Percentiles rank a stretch among this genome's conserved stretches.
These are phyloP conservation scores for Phrynosoma blainvillii DNA, from an alignment of 2,113 vertebrate species.

Conservation along the genomic window DNA sequence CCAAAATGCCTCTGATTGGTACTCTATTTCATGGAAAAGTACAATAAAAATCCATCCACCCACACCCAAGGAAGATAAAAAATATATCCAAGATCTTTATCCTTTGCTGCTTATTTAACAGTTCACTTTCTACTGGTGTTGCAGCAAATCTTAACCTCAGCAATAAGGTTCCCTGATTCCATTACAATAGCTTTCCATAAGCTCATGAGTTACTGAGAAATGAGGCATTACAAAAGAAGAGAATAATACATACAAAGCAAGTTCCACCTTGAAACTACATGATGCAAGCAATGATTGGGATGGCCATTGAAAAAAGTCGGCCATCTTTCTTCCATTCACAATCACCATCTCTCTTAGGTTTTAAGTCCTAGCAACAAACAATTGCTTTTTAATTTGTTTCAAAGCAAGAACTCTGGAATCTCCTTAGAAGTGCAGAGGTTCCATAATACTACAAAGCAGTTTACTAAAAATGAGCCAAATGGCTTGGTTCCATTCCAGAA, in stretches of 20 bases:
- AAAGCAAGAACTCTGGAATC: not conserved
- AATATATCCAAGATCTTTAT: not conserved
- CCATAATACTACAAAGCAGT: not conserved
- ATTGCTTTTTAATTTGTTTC: not conserved
- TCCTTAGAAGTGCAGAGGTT: too few species aligned
- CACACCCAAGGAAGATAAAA: too few species aligned
- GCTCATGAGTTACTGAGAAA: not conserved
- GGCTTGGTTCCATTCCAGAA: not conserved
- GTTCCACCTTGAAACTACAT: not conserved
- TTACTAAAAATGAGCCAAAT: not conserved
- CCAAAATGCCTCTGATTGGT: not conserved
- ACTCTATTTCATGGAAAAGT: constrained; percentile 5
- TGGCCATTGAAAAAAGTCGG: not conserved
- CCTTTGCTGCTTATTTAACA: not conserved
- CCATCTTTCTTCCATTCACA: too few species aligned
- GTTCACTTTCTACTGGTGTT: not conserved
- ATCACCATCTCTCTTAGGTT: not conserved
- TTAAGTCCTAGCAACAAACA: not conserved
- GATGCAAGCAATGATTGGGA: not conserved
- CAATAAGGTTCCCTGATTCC: not conserved
- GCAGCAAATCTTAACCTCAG: not conserved
- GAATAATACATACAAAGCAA: not conserved
- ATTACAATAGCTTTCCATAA: not conserved
- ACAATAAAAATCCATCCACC: not conserved
- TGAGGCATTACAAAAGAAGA: not conserved